Conservation (phyloP, 2,888 invertebrate genomes). For the Leptopilina myrica region DNA sequence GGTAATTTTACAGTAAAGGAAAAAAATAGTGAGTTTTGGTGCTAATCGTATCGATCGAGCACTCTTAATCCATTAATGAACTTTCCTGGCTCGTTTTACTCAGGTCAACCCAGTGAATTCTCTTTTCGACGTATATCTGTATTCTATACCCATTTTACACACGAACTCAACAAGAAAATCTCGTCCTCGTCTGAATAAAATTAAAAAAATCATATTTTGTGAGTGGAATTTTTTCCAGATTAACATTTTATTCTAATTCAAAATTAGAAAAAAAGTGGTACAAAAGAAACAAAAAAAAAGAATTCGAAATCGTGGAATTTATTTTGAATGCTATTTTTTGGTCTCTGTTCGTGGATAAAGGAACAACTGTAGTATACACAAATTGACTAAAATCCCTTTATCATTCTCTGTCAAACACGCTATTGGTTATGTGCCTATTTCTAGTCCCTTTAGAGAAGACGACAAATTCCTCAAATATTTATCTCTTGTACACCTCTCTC, state of each 20-base stretch:
- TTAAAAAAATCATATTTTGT: no score
- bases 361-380: conserved; percentile 57
- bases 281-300: background rate
- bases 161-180: no score
- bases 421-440: conserved; percentile 63
- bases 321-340: background rate
- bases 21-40: conserved; percentile 30
- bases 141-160: no score
- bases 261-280: background rate
- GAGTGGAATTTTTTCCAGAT: background rate
- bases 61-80: conserved; percentile 73
- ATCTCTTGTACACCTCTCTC: conserved; percentile 62
- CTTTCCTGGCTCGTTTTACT: conserved; percentile 65
- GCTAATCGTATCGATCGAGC: conserved; percentile 68
- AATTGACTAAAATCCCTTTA: conserved; percentile 74
- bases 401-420: conserved; percentile 69
- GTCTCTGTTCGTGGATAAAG: conserved; percentile 5
- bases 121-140: no score
- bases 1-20: background rate
- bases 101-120: conserved; percentile 51
- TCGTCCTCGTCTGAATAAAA: no score
- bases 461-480: conserved; percentile 76
- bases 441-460: conserved; percentile 58
- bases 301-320: background rate
- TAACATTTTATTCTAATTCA: background rate